Conservation (phyloP, 92 coral and sea anemone genomes). For the Epizoanthus rinbou region DNA sequence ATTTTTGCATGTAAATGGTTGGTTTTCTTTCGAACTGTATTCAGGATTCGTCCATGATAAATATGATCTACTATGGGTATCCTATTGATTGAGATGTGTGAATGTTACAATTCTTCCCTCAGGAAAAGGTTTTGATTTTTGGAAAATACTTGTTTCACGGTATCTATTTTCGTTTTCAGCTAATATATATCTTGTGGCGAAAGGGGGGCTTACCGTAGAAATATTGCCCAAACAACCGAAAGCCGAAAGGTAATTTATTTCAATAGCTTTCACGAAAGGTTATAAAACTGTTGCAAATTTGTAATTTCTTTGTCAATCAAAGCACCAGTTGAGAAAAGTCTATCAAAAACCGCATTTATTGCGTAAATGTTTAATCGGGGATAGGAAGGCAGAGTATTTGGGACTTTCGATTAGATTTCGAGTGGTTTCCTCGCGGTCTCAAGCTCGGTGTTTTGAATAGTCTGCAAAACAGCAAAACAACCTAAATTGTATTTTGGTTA, state of each 20-base stretch:
- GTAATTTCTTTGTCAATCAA: neutral
- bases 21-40: neutral
- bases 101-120: neutral
- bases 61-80: neutral
- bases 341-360: neutral
- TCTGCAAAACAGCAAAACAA: neutral
- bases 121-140: neutral
- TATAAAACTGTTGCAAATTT: neutral
- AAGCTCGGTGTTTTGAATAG: conserved; percentile 7
- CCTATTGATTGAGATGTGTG: neutral
- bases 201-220: neutral
- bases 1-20: neutral
- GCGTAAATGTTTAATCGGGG: neutral
- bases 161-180: neutral
- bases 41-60: neutral
- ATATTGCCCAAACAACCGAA: conserved; percentile 3
- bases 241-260: neutral
- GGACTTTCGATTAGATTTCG: neutral
- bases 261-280: neutral
- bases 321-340: neutral
- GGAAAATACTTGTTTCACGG: neutral
- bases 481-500: conserved; percentile 17
- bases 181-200: neutral
- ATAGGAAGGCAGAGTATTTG: neutral
- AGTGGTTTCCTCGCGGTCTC: neutral